phyloP scores from a whole-genome alignment of 1,140 invertebrate species.

The Periplaneta americana region DNA sequence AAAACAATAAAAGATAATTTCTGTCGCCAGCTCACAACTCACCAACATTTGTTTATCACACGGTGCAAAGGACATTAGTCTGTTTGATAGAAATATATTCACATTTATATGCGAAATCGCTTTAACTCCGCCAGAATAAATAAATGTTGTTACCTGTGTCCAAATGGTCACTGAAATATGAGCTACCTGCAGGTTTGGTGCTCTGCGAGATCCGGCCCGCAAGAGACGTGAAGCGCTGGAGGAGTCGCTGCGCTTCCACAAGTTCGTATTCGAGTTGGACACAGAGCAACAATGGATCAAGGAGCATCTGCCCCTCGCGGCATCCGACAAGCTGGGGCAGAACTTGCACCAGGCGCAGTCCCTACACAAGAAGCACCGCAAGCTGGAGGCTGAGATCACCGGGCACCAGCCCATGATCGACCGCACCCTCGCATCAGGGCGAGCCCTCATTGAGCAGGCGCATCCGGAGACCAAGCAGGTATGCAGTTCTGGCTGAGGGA shows the following conservation, averaged over 20 bases:
- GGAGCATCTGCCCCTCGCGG: conserved; percentile 77
- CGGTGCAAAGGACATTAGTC: no score
- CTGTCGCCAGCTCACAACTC: no score
- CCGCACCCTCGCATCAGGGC: conserved; percentile 67
- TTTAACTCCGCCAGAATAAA: no score
- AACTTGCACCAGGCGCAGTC: conserved; percentile 90
- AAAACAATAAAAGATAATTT: no score
- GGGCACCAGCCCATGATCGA: conserved; percentile 80
- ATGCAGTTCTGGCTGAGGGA: no score
- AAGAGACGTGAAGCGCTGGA: conserved; percentile 73
- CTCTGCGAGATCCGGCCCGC: conserved; percentile 55
- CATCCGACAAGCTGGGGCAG: conserved; percentile 65
- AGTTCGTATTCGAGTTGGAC: conserved; percentile 91
- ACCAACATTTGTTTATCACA: no score
- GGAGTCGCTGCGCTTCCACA: conserved; percentile 81
- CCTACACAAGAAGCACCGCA: conserved; percentile 89
- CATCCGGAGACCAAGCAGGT: conserved; percentile 75
- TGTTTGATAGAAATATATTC: no score
- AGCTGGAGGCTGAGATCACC: conserved; percentile 78
- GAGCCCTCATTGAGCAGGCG: conserved; percentile 58
- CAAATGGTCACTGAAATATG: conserved; percentile 18
- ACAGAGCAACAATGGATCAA: conserved; percentile 94
- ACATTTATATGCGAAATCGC: no score
- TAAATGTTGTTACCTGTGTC: no score
- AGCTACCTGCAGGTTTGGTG: conserved; percentile 42